Evolutionary conservation across 2,113 vertebrate species (phyloP), one percentile per base, ranked within the genome.

Genomic region (Xiphophorus maculatus): DNA sequence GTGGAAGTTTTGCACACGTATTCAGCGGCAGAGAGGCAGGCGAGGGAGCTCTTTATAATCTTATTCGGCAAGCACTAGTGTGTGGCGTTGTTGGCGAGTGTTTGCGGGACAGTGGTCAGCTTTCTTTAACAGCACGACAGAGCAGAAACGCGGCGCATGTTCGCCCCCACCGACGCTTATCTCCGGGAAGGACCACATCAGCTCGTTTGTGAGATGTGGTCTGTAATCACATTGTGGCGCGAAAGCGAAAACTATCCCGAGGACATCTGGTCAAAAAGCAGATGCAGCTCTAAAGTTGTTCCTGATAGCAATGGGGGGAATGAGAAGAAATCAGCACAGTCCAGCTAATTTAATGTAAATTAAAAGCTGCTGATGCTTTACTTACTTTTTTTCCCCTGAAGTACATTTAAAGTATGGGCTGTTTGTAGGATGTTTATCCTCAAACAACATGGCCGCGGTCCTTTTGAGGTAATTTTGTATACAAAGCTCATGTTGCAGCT

Each of bases 161-260:
- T 73, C 30, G 3, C 65, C 74, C 81, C 63, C 58, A 70, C 51
- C 51, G 71, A 30, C 73, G 73, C 73, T 84, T 79, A 87, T 85
- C 88, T 88, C 88, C 85, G 85, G 68, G 48, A 84, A 82, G 88
- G 78, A 70, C 78, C 29, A 0, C 85, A 84, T 92, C 91, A 92
- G 89, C 87, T 84, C 77, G 72, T 91, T 89, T 74, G 75, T 81
- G 81, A 77, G 85, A 17, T 32, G 14, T 22, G 19, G 15, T 30
- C 65, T 66, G 37, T 72, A 76, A 85, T 72, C 48, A 72, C 78
- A 80, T 63, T 71, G 71, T 76, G 74, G 69, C 10, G 58, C 73
- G 25, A 73, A 35, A 74, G 27, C 66, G 27, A 13, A 65, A 65
- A 69, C 37, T 19, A 64, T 67, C 63, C 71, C 11, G 32, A 70